Conservation (phyloP, 2,888 invertebrate genomes). For the Eristalis pertinax region DNA sequence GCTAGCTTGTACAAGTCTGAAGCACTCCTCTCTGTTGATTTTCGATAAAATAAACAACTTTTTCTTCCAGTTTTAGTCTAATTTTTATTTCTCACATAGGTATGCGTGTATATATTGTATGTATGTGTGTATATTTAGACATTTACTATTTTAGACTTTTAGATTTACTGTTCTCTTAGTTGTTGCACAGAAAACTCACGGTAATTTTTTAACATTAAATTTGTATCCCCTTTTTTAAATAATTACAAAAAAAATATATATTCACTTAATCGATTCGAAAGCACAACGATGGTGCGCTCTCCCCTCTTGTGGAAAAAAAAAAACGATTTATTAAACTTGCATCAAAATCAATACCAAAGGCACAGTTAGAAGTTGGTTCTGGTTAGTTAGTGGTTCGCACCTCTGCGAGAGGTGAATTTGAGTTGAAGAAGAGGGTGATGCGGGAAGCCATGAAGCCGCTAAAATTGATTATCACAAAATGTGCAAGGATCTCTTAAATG, state of each 20-base stretch:
- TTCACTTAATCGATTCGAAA: background rate
- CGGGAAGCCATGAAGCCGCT: background rate
- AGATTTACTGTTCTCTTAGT: conserved; percentile 4
- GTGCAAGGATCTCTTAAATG: conserved; percentile 19
- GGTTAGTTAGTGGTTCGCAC: conserved; percentile 29
- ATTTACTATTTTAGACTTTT: conserved; percentile 24
- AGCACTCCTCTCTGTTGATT: background rate
- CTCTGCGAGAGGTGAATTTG: background rate
- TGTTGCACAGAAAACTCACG: conserved; percentile 33
- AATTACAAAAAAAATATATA: conserved; percentile 37
- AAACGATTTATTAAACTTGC: background rate
- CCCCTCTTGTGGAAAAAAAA: conserved; percentile 1
- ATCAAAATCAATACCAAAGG: conserved; percentile 54
- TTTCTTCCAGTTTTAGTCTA: background rate
- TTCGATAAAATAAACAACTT: background rate
- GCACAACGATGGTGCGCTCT: background rate
- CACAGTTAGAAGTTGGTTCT: conserved; percentile 61
- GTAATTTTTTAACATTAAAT: conserved; percentile 53
- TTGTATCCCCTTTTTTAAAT: conserved; percentile 21
- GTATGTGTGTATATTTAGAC: conserved; percentile 22
- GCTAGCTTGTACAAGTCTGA: background rate
- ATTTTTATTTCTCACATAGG: background rate
- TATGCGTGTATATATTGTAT: background rate
- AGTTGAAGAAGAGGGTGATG: conserved; percentile 1
- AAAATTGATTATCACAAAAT: conserved; percentile 41